phyloP scores from a whole-genome alignment of 1,140 invertebrate genomes.

The Streblospio benedicti region DNA sequence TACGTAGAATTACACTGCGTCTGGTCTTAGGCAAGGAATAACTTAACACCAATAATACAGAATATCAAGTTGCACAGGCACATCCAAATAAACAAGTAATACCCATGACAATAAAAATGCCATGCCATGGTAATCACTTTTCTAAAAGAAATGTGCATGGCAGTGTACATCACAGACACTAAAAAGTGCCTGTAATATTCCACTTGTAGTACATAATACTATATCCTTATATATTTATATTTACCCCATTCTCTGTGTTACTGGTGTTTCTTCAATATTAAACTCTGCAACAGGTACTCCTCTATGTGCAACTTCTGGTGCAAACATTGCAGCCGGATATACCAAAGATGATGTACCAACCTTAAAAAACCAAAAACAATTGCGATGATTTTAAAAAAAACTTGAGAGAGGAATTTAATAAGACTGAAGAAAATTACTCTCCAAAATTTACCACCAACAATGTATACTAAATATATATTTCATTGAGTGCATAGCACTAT shows the following conservation, averaged over 20 bases:
- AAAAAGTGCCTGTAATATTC: not conserved
- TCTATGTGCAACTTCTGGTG: slow-evolving; percentile 63
- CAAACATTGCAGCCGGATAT: slow-evolving; percentile 87
- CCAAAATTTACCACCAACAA: too few relatives aligned
- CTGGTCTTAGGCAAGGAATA: too few relatives aligned
- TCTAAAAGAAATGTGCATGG: not conserved
- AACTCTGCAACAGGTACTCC: slow-evolving; percentile 81
- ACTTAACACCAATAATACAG: too few relatives aligned
- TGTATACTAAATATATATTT: too few relatives aligned
- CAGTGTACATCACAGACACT: not conserved
- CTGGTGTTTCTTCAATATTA: slow-evolving; percentile 71
- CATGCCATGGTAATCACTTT: not conserved
- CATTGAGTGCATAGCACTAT: too few relatives aligned
- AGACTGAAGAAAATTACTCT: slow-evolving; percentile 6
- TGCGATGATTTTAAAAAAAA: not conserved
- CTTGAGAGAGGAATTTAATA: not conserved
- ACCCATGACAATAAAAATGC: not conserved
- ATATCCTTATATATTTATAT: not conserved
- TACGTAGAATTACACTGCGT: too few relatives aligned
- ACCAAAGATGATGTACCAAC: slow-evolving; percentile 73
- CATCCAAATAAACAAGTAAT: not conserved
- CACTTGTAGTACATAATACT: not conserved
- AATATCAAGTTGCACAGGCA: too few relatives aligned
- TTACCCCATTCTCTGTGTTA: slow-evolving; percentile 62
- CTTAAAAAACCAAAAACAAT: too few relatives aligned